Conservation (phyloP, 1,140 invertebrate species). For the Zaprionus capensis region DNA sequence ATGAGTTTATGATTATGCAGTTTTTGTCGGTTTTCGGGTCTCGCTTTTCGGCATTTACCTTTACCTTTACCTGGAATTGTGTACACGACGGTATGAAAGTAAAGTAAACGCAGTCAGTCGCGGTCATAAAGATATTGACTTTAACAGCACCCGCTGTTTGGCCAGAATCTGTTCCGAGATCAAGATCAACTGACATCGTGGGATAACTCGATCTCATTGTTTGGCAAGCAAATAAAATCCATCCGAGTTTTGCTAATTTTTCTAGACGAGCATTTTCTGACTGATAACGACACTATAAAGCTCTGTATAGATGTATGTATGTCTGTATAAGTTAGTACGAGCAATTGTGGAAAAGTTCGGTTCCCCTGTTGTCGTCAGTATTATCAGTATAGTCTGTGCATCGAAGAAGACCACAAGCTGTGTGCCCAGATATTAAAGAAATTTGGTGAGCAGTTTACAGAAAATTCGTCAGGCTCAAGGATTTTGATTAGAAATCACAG, state of each 20-base stretch:
- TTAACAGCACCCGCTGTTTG: constrained; percentile 38
- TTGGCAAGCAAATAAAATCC: constrained; percentile 16
- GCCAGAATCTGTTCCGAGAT: constrained; percentile 21
- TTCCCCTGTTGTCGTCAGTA: not conserved
- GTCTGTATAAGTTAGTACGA: not conserved
- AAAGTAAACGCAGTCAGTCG: constrained; percentile 39
- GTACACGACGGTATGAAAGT: not conserved
- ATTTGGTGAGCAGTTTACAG: constrained; percentile 1
- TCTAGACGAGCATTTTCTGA: not conserved
- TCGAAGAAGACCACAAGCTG: not conserved
- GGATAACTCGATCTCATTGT: constrained; percentile 21
- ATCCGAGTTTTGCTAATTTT: constrained; percentile 3
- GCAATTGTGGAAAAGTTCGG: constrained; percentile 14
- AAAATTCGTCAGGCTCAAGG: not conserved
- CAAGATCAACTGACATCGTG: constrained; percentile 7
- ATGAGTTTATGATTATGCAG: constrained; percentile 61
- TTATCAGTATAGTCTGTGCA: constrained; percentile 22
- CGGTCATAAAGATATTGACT: constrained; percentile 75
- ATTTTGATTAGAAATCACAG: not conserved
- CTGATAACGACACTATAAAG: not conserved
- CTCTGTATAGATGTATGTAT: not conserved
- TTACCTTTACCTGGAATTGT: constrained; percentile 36
- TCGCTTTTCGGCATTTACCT: constrained; percentile 19
- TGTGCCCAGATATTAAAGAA: not conserved
- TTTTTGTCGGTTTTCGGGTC: constrained; percentile 29